A percentile compares a stretch with the other conserved stretches of the same genome.
These are phyloP conservation scores for Leucophenga montana DNA, from an alignment of 2,888 invertebrate genomes.

Conservation along the genomic window DNA sequence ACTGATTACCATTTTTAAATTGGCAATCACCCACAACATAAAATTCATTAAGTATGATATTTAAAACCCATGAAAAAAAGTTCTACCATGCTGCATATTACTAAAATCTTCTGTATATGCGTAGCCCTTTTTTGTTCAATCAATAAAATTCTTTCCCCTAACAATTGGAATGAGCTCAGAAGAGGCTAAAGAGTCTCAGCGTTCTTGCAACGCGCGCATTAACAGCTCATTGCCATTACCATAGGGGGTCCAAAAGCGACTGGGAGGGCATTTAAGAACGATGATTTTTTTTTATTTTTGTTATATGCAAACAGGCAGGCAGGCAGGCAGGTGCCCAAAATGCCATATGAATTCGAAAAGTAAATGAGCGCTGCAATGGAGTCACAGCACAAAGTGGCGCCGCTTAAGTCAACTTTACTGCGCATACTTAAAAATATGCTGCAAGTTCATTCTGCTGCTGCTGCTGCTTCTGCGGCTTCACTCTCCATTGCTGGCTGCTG, in stretches of 20 bases:
- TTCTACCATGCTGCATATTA: constrained; percentile 31
- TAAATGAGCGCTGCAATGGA: constrained; percentile 27
- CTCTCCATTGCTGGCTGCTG: not conserved
- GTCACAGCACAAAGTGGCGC: constrained; percentile 54
- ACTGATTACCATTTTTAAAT: constrained; percentile 36
- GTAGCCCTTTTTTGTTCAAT: not conserved
- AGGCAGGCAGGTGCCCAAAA: constrained; percentile 13
- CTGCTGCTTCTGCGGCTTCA: constrained; percentile 19
- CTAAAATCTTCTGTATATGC: not conserved
- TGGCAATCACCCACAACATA: constrained; percentile 66
- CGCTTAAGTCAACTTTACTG: constrained; percentile 42
- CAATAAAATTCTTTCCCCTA: not conserved
- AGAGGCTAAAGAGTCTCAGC: constrained; percentile 32
- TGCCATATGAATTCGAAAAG: not conserved
- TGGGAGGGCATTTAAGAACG: not conserved
- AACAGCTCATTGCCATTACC: constrained; percentile 70
- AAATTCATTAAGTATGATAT: constrained; percentile 55
- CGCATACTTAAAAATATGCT: constrained; percentile 12
- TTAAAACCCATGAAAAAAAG: constrained; percentile 24
- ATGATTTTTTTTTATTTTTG: not conserved
- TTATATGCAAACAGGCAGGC: too few species aligned
- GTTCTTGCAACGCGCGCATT: constrained; percentile 64
- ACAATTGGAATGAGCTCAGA: not conserved
- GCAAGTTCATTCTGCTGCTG: constrained; percentile 14
- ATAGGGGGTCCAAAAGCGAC: constrained; percentile 60